A percentile compares a stretch with the other conserved stretches of the same genome.
phyloP scores from a whole-genome alignment of 2,113 vertebrate genomes.

The Colistium nudipinnis region DNA sequence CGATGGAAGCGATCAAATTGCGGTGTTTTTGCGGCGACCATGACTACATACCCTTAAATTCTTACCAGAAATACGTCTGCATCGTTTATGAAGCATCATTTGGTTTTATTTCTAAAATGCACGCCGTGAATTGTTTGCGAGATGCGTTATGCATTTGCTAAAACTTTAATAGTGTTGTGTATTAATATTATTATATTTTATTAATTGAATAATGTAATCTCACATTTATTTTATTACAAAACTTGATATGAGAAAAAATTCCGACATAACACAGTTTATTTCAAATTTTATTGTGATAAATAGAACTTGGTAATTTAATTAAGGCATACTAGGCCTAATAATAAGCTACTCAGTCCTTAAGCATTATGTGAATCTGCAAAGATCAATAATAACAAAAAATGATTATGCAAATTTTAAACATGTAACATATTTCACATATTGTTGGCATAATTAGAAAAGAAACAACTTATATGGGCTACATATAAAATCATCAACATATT shows the following conservation, averaged over 20 bases:
- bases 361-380: conserved; percentile 22
- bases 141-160: too few species aligned
- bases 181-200: too few species aligned
- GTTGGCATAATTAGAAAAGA: conserved; percentile 12
- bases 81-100: too few species aligned
- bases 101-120: too few species aligned
- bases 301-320: conserved; percentile 30
- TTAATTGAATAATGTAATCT: too few species aligned
- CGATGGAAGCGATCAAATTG: too few species aligned
- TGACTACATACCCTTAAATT: too few species aligned
- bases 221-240: too few species aligned
- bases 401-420: conserved; percentile 60
- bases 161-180: too few species aligned
- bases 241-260: conserved; percentile 1
- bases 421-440: conserved; percentile 46
- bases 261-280: conserved; percentile 29
- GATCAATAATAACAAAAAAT: conserved; percentile 33
- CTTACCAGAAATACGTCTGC: too few species aligned
- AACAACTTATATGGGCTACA: conserved; percentile 36
- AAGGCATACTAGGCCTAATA: conserved; percentile 22
- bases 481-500: conserved; percentile 47
- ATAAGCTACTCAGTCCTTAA: conserved; percentile 30
- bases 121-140: too few species aligned
- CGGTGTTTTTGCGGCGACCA: too few species aligned
- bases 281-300: conserved; percentile 59